phyloP scores from a whole-genome alignment of 2,113 vertebrate species.

The Zosterops hypoxanthus region DNA sequence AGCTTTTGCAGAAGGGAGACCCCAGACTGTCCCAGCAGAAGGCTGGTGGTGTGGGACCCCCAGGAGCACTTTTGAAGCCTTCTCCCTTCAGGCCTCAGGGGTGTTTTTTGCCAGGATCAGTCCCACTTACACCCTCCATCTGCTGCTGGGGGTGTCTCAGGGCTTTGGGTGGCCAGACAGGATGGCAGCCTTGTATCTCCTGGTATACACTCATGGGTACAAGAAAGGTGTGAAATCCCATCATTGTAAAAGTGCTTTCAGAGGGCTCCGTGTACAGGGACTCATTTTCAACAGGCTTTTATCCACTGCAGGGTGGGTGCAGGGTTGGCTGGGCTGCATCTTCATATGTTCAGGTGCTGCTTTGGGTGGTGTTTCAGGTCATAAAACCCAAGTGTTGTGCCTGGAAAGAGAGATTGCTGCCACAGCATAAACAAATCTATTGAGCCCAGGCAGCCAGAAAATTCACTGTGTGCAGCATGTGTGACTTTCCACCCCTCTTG shows the following conservation, averaged over 20 bases:
- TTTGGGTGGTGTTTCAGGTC: not conserved
- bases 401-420: not conserved
- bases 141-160: not conserved
- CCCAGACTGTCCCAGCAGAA: rapidly evolving
- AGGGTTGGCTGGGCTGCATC: not conserved
- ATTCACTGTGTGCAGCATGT: rapidly evolving
- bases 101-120: not conserved
- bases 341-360: not conserved
- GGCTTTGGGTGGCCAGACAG: not conserved
- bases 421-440: not conserved
- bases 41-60: not conserved
- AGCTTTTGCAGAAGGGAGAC: not conserved
- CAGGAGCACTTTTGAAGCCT: not conserved
- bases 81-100: not conserved
- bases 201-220: not conserved
- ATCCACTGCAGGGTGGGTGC: rapidly evolving
- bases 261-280: rapidly evolving
- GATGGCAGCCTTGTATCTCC: not conserved
- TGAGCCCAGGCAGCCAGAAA: not conserved
- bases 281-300: not conserved
- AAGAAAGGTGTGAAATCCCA: not conserved
- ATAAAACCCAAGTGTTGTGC: not conserved
- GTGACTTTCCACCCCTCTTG: not conserved
- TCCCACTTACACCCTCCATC: not conserved
- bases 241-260: not conserved